Conservation (phyloP, 2,113 vertebrate species). For the Microtus pennsylvanicus region DNA sequence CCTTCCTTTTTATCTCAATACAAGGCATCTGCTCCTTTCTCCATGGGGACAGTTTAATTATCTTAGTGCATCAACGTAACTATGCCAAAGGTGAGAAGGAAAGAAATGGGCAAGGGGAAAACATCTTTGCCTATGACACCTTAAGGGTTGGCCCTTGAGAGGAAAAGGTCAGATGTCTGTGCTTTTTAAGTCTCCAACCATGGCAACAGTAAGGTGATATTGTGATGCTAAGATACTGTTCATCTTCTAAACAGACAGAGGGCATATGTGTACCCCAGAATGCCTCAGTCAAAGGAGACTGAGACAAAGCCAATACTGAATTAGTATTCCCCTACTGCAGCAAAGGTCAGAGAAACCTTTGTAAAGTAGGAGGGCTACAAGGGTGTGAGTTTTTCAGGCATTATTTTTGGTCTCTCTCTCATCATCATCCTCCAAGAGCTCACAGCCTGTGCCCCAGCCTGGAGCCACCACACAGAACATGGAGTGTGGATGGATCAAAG, state of each 20-base stretch:
- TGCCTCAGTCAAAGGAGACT: neutral
- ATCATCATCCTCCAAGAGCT: neutral
- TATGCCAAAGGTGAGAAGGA: neutral
- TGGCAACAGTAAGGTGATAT: neutral
- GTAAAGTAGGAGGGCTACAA: neutral
- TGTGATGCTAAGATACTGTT: neutral
- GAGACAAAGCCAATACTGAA: neutral
- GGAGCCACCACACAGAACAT: neutral
- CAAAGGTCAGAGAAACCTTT: neutral
- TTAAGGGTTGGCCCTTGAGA: neutral
- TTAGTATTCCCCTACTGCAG: neutral
- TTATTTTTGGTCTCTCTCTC: neutral
- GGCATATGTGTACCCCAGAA: neutral
- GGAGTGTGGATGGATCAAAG: neutral
- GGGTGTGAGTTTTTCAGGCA: neutral
- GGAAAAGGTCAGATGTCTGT: conserved; percentile 5
- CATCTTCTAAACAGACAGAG: neutral
- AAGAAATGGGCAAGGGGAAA: conserved; percentile 14
- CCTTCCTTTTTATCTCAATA: neutral
- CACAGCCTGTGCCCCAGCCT: neutral
- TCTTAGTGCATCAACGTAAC: neutral
- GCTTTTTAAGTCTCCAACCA: neutral
- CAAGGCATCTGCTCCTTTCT: conserved; percentile 43
- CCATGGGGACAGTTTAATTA: conserved; percentile 33
- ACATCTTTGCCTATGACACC: conserved; percentile 2